phyloP scores from a whole-genome alignment of 1,140 invertebrate species.

The Drosophila bipectinata region DNA sequence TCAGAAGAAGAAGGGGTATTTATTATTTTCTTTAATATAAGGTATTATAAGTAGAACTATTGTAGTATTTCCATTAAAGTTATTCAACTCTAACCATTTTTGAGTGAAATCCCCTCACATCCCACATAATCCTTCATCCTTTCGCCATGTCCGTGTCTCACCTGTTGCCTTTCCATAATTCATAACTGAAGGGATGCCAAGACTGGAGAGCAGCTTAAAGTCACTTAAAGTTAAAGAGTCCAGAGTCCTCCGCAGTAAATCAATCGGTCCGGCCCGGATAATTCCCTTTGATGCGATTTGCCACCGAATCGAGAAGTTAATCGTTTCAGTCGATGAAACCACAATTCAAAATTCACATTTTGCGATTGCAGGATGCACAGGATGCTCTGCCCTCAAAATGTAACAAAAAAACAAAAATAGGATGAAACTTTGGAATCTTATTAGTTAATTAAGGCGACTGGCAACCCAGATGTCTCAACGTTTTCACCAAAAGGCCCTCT shows the following conservation, averaged over 20 bases:
- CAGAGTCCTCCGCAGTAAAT: slow-evolving; percentile 14
- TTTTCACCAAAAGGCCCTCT: background rate
- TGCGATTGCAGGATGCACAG: background rate
- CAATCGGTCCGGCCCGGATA: slow-evolving; percentile 36
- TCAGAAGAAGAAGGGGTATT: background rate
- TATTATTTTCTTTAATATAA: too few relatives aligned
- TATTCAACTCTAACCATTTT: background rate
- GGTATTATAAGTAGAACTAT: too few relatives aligned
- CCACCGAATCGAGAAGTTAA: slow-evolving; percentile 11
- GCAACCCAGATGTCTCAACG: slow-evolving; percentile 40
- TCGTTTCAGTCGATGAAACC: background rate
- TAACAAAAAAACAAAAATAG: background rate
- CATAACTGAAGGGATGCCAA: slow-evolving; percentile 36
- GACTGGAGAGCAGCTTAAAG: slow-evolving; percentile 34
- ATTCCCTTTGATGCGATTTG: slow-evolving; percentile 47
- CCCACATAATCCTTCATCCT: background rate
- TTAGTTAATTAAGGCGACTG: slow-evolving; percentile 3
- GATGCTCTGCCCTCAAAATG: background rate
- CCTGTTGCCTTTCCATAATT: slow-evolving; percentile 58
- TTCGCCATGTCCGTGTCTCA: slow-evolving; percentile 6
- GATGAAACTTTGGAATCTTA: background rate
- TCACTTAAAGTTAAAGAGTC: too few relatives aligned
- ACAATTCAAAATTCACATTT: too few relatives aligned
- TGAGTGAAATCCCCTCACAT: background rate
- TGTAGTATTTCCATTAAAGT: too few relatives aligned